These are phyloP conservation scores for Rhynchopsitta pachyrhyncha DNA, from an alignment of 2,113 vertebrate species.

Conservation along the genomic window DNA sequence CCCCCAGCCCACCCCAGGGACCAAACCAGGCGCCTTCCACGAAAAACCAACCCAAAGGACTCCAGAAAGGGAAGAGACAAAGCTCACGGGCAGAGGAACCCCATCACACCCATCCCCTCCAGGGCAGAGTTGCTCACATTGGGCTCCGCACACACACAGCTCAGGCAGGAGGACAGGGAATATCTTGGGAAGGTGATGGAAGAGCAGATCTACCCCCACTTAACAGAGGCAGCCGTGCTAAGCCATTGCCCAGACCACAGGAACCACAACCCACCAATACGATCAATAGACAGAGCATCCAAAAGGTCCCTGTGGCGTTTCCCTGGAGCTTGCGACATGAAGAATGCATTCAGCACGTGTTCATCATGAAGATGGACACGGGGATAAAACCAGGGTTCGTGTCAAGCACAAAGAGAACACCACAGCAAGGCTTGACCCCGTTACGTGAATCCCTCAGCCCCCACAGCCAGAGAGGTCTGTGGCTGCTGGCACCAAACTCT, in stretches of 20 bases:
- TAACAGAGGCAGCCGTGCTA: background rate
- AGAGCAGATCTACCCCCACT: background rate
- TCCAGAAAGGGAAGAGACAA: background rate
- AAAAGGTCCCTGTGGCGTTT: fast-evolving
- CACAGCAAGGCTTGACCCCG: background rate
- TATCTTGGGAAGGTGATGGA: background rate
- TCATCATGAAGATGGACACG: background rate
- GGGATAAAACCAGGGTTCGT: background rate
- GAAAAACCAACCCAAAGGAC: fast-evolving
- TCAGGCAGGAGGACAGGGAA: background rate
- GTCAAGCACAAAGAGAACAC: background rate
- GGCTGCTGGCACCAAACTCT: background rate
- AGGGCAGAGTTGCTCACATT: fast-evolving
- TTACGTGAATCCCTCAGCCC: fast-evolving
- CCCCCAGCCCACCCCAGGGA: fast-evolving
- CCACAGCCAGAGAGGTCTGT: fast-evolving
- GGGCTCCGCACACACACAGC: background rate
- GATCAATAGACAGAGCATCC: background rate
- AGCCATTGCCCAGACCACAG: background rate
- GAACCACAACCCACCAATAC: background rate
- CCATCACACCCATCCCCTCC: background rate
- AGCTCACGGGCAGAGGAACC: background rate
- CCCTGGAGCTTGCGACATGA: background rate
- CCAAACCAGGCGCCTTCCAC: fast-evolving
- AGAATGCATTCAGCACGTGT: background rate